A percentile compares a stretch with the other conserved stretches of the same genome.
Conservation (phyloP, 2,113 vertebrate genomes). For the Macaca nemestrina region DNA sequence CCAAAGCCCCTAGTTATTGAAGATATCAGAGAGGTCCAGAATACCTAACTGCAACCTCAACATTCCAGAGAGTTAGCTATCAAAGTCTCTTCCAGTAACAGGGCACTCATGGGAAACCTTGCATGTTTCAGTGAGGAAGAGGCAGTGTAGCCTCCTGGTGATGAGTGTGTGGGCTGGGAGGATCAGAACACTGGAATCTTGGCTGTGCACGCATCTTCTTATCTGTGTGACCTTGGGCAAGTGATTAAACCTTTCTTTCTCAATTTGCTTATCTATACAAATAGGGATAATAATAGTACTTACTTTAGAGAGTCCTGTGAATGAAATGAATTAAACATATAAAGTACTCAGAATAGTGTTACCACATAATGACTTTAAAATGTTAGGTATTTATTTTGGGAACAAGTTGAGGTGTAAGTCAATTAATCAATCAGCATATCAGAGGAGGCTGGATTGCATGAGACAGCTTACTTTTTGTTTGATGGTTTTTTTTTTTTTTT, state of each 20-base stretch:
- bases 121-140: background rate
- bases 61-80: background rate
- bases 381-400: constrained; percentile 57
- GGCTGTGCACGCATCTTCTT: background rate
- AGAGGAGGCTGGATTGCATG: background rate
- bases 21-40: background rate
- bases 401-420: constrained; percentile 38
- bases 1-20: background rate
- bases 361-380: constrained; percentile 47
- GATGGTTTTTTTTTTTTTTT: background rate
- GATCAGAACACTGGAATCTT: background rate
- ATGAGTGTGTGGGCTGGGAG: fast-evolving
- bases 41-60: background rate
- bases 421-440: background rate
- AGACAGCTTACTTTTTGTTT: background rate
- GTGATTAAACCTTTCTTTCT: constrained; percentile 30
- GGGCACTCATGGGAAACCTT: no score
- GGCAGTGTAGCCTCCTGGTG: fast-evolving
- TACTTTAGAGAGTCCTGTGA: constrained; percentile 29
- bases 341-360: constrained; percentile 31
- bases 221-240: background rate
- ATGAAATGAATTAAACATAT: constrained; percentile 58
- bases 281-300: constrained; percentile 54
- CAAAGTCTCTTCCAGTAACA: background rate
- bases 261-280: constrained; percentile 63